phyloP scores from a whole-genome alignment of 1,140 invertebrate species.

The Drosophila pruinosa region DNA sequence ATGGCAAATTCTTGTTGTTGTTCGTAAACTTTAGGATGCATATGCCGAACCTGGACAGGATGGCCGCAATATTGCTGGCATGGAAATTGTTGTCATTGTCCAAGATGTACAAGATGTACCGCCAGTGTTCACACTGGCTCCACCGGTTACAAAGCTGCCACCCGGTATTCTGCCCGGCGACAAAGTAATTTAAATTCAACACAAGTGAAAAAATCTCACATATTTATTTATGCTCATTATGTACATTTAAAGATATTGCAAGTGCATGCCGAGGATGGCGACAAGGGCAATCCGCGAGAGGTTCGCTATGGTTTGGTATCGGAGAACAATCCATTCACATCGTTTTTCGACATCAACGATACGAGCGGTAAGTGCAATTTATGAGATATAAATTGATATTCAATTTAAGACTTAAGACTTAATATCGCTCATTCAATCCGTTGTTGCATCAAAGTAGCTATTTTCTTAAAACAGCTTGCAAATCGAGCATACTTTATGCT shows the following conservation, averaged over 20 bases:
- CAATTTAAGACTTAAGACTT: no score
- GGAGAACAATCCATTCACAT: conserved; percentile 91
- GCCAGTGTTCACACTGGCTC: conserved; percentile 91
- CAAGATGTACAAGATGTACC: conserved; percentile 94
- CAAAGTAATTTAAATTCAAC: conserved; percentile 80
- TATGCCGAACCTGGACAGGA: conserved; percentile 91
- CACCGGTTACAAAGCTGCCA: conserved; percentile 89
- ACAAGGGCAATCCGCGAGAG: conserved; percentile 91
- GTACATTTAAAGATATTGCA: conserved; percentile 85
- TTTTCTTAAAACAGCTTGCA: background rate
- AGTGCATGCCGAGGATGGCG: conserved; percentile 94
- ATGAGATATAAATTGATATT: background rate
- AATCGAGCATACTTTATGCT: background rate
- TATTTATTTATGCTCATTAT: background rate
- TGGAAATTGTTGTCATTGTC: conserved; percentile 91
- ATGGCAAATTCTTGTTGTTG: conserved; percentile 6
- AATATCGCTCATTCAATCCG: no score
- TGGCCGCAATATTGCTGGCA: conserved; percentile 91
- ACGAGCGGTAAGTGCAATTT: conserved; percentile 86
- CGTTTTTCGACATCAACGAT: conserved; percentile 92
- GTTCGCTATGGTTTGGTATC: conserved; percentile 92
- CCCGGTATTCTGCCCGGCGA: conserved; percentile 86
- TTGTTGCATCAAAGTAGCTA: background rate
- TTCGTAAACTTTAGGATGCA: conserved; percentile 87
- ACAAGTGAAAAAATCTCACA: background rate